A percentile compares a stretch with the other conserved stretches of the same genome.
Evolutionary conservation across 1,140 invertebrate genomes (phyloP).

Genomic region (Triops cancriformis): DNA sequence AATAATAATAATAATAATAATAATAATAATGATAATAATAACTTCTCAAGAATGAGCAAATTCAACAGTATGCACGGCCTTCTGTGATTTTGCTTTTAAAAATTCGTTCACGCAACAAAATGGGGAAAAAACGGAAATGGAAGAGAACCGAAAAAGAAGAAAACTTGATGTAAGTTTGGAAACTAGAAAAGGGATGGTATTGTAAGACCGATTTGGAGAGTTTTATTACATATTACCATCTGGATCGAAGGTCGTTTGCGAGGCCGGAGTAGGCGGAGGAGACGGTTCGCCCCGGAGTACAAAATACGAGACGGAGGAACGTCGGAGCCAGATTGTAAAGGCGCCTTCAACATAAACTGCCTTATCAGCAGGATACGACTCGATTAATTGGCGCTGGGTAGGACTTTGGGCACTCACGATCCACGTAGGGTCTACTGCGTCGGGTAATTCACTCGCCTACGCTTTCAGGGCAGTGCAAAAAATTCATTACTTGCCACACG

Average conservation of each 20-base stretch:
- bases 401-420: conserved; percentile 81
- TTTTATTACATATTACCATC: conserved; percentile 17
- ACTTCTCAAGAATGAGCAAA: background rate
- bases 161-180: conserved; percentile 1
- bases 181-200: background rate
- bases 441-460: conserved; percentile 48
- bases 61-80: no score
- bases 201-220: background rate
- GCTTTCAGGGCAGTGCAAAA: background rate
- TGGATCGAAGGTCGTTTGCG: conserved; percentile 15
- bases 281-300: conserved; percentile 59
- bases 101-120: no score
- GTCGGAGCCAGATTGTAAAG: conserved; percentile 67
- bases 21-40: background rate
- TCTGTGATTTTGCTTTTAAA: no score
- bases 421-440: conserved; percentile 83
- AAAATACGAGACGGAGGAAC: conserved; percentile 74
- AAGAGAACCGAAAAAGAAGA: background rate
- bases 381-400: conserved; percentile 62
- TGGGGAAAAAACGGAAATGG: background rate
- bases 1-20: background rate
- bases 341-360: conserved; percentile 83
- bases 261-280: conserved; percentile 32
- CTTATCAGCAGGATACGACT: conserved; percentile 54
- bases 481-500: conserved; percentile 25